Evolutionary conservation across 53 echinoderm and acorn worm genomes (phyloP), one percentile per base, ranked within the genome.

Genomic region (Paracentrotus lividus): DNA sequence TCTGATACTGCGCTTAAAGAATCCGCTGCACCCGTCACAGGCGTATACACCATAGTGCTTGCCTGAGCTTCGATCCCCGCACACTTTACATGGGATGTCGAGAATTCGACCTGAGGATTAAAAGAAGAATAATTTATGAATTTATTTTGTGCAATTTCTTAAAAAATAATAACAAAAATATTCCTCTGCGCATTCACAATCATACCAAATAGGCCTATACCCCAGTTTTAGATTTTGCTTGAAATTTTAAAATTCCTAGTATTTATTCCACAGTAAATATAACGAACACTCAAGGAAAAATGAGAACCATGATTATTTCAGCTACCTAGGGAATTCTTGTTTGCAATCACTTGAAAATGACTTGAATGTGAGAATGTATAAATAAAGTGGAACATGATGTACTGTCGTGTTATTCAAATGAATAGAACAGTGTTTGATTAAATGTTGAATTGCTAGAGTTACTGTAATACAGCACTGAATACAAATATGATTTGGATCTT

Each of bases 11-110:
- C 98, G 95, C 90, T 98, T 98, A 93, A 98, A 98, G 96, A 98
- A 98, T 13, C 98, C 98, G 42, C 98, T 98, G 94, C 98, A 98
- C 21, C 98, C 98, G 84, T 98, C 98, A 54, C 98, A 98, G 51
- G 98, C 98, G 78, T 98, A 98, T 15, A 98, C 98, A 12, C 98
- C 98, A 90, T 98, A 98, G 69, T 98, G 98, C 78, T 98, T 98
- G 86, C 98, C 98, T 16, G 98, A 98, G 92, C 98, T 98, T 10
- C 98, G 91, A 75, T 98, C 98, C 0, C 98, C 98, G 81, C 98
- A 98, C 1, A 98, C 98, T 72, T 98, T 98, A 92, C 98, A 98
- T 4, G 98, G 98, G 47, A 98, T 98, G 88, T 98, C 98, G 8
- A 98, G 93, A 55, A 98, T 97, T 27, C 98, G 98, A 96, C 97